Conservation (phyloP, 2,113 vertebrate genomes). For the Percina caprodes region DNA sequence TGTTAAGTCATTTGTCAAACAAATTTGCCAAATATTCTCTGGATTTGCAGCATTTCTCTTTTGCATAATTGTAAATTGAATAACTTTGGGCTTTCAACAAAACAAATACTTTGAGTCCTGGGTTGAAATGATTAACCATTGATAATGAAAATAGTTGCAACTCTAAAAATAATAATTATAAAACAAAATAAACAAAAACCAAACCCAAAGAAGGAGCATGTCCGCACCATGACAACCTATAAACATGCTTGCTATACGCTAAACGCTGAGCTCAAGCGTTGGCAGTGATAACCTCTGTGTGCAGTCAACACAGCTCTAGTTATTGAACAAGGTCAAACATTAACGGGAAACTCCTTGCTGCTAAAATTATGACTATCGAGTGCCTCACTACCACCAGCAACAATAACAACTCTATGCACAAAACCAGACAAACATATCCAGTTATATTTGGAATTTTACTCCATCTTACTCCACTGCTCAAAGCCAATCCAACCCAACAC, state of each 20-base stretch:
- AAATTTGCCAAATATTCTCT: neutral
- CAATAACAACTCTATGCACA: constrained; percentile 16
- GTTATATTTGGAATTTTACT: constrained; percentile 51
- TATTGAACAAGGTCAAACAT: constrained; percentile 69
- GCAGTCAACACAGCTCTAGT: constrained; percentile 40
- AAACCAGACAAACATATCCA: constrained; percentile 1
- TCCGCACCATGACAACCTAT: constrained; percentile 45
- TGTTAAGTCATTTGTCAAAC: neutral
- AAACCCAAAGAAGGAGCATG: neutral
- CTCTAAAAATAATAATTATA: neutral
- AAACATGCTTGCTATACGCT: constrained; percentile 51
- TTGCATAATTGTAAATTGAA: neutral
- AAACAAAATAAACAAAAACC: neutral
- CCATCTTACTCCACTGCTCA: constrained; percentile 24
- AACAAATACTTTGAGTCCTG: too few species aligned
- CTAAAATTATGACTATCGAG: constrained; percentile 48
- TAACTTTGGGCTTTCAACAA: neutral
- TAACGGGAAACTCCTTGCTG: constrained; percentile 42
- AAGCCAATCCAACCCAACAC: constrained; percentile 3
- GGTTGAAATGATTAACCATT: neutral
- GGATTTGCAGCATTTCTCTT: neutral
- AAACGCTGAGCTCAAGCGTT: constrained; percentile 9
- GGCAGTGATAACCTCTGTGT: constrained; percentile 55
- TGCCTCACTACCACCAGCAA: constrained; percentile 38
- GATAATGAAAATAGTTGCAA: neutral